A percentile compares a stretch with the other conserved stretches of the same genome.
phyloP scores from a whole-genome alignment of 2,888 invertebrate genomes.

The Eristalis pertinax region DNA sequence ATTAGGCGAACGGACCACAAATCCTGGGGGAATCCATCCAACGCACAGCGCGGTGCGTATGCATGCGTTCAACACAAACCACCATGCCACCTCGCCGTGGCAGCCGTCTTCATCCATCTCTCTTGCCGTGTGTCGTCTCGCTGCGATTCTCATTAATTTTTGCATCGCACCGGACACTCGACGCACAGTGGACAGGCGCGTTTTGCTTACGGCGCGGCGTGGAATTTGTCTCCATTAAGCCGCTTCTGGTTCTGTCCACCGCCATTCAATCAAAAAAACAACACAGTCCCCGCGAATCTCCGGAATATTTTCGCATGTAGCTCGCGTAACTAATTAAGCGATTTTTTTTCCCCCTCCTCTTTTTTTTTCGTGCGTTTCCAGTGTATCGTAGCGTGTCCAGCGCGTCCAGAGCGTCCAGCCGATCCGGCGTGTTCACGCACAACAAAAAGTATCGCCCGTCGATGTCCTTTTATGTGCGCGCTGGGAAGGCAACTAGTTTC shows the following conservation, averaged over 20 bases:
- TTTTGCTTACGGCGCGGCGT: conserved; percentile 63
- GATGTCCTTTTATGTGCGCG: conserved; percentile 64
- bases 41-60: conserved; percentile 21
- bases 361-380: conserved; percentile 8
- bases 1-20: conserved; percentile 60
- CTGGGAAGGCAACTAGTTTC: conserved; percentile 57
- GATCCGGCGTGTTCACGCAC: not conserved
- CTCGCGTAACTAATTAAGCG: conserved; percentile 80
- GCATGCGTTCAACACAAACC: conserved; percentile 23
- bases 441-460: conserved; percentile 48
- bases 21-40: conserved; percentile 65
- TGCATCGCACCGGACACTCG: conserved; percentile 49
- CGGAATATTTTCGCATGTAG: conserved; percentile 76
- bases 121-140: conserved; percentile 8
- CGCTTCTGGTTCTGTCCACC: conserved; percentile 55
- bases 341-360: conserved; percentile 70
- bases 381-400: conserved; percentile 27
- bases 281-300: conserved; percentile 48
- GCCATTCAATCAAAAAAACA: conserved; percentile 42
- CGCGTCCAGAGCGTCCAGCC: conserved; percentile 25
- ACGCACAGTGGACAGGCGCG: conserved; percentile 26
- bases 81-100: not conserved
- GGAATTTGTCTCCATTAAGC: conserved; percentile 70
- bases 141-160: conserved; percentile 68
- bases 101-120: conserved; percentile 57